Percentiles rank a stretch among this genome's conserved stretches.
Evolutionary conservation across 2,113 vertebrate species (phyloP).

Genomic region (Scomber colias): DNA sequence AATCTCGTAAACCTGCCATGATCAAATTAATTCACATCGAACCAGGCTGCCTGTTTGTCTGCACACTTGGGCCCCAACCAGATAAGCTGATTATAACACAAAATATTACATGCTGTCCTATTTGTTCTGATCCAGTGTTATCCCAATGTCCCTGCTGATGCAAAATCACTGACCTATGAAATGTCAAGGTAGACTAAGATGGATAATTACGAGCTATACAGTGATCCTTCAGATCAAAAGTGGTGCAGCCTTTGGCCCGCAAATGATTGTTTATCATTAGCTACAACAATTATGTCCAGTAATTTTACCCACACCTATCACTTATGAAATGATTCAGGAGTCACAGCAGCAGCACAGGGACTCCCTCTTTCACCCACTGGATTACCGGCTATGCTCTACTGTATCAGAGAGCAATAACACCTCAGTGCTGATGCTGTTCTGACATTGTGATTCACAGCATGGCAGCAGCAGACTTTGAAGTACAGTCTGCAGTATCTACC

Average conservation of each 20-base stretch:
- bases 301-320: slow-evolving; percentile 31
- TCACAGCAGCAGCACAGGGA: slow-evolving; percentile 2
- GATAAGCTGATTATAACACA: slow-evolving; percentile 81
- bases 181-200: slow-evolving; percentile 65
- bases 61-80: slow-evolving; percentile 69
- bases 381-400: slow-evolving; percentile 20
- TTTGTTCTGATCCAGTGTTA: slow-evolving; percentile 80
- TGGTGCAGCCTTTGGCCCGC: slow-evolving; percentile 10
- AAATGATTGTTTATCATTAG: slow-evolving; percentile 5
- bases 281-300: slow-evolving; percentile 20
- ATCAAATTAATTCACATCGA: slow-evolving; percentile 75
- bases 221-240: slow-evolving; percentile 35
- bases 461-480: slow-evolving; percentile 28
- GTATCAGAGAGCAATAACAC: slow-evolving; percentile 17
- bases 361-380: slow-evolving; percentile 1
- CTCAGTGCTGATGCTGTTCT: slow-evolving; percentile 21
- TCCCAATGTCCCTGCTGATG: slow-evolving; percentile 67
- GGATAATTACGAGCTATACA: slow-evolving; percentile 61
- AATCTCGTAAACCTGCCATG: slow-evolving; percentile 67
- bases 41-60: slow-evolving; percentile 71
- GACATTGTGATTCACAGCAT: slow-evolving; percentile 18
- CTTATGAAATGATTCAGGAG: slow-evolving; percentile 20
- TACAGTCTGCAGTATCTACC: slow-evolving; percentile 6
- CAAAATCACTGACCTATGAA: slow-evolving; percentile 70
- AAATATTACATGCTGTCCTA: slow-evolving; percentile 80